These are phyloP conservation scores for Galbula dea DNA, from an alignment of 2,113 vertebrate genomes.

Conservation along the genomic window DNA sequence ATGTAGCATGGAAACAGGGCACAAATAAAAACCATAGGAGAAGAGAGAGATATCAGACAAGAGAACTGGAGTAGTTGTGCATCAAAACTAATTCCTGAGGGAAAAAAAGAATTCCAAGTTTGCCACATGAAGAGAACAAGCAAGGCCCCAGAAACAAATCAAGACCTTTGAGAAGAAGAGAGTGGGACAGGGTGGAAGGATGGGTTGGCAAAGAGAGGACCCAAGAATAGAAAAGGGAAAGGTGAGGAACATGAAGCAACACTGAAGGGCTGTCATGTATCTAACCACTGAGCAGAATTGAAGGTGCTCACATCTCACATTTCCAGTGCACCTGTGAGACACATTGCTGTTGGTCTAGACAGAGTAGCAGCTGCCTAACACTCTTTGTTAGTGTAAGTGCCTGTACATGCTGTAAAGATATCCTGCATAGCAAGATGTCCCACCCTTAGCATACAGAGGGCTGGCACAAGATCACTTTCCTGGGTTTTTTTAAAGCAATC, in stretches of 20 bases:
- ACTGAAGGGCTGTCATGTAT: background rate
- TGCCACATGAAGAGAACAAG: background rate
- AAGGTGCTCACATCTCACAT: background rate
- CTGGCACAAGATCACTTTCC: background rate
- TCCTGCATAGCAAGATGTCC: background rate
- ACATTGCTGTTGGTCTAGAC: background rate
- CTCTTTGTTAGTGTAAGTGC: background rate
- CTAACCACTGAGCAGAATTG: background rate
- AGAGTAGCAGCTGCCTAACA: background rate
- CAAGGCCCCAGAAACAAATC: background rate
- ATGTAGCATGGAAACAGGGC: background rate
- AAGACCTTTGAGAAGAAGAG: background rate
- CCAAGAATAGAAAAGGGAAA: background rate
- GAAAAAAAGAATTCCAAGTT: background rate
- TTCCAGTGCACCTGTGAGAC: background rate
- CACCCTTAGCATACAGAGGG: background rate
- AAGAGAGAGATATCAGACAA: background rate
- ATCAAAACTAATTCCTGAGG: background rate
- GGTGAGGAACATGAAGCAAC: background rate
- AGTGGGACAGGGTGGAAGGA: background rate
- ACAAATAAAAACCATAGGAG: background rate
- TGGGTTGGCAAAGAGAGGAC: background rate
- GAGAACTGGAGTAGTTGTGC: background rate
- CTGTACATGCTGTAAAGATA: background rate
- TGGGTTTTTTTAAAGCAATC: background rate